Evolutionary conservation across 2,113 vertebrate genomes (phyloP).

Genomic region (Eurypyga helias): DNA sequence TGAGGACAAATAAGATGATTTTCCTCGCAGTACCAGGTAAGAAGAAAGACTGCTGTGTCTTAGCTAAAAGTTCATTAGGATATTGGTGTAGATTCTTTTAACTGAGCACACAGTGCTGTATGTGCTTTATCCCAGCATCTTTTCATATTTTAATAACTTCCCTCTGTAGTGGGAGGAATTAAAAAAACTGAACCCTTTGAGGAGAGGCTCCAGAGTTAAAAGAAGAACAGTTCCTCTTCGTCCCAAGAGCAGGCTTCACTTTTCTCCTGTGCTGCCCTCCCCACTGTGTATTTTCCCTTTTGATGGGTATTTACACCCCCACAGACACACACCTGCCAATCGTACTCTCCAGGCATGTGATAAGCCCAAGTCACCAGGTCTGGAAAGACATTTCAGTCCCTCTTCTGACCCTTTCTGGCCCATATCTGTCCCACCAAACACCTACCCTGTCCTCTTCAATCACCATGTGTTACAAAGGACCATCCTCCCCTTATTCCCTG

Average conservation of each 20-base stretch:
- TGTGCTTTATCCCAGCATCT: neutral
- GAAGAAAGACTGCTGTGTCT: neutral
- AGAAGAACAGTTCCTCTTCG: neutral
- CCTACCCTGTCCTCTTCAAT: neutral
- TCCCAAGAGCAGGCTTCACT: neutral
- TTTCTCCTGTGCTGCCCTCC: neutral
- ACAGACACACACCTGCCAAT: neutral
- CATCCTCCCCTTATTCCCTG: neutral
- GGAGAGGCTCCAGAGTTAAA: neutral
- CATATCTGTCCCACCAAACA: neutral
- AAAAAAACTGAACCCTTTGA: neutral
- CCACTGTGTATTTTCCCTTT: neutral
- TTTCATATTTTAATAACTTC: slow-evolving; percentile 4
- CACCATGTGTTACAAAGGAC: neutral
- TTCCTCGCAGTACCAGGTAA: slow-evolving; percentile 2
- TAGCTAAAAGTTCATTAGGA: neutral
- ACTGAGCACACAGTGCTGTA: neutral
- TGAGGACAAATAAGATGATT: slow-evolving; percentile 7
- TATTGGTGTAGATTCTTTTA: neutral
- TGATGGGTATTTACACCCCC: neutral
- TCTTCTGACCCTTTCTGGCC: neutral
- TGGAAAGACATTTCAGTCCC: neutral
- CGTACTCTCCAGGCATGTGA: neutral
- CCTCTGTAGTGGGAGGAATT: neutral
- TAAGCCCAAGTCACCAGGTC: neutral